These are phyloP conservation scores for Eulemur coronatus DNA, from an alignment of 2,797 vertebrate genomes.

Conservation along the genomic window DNA sequence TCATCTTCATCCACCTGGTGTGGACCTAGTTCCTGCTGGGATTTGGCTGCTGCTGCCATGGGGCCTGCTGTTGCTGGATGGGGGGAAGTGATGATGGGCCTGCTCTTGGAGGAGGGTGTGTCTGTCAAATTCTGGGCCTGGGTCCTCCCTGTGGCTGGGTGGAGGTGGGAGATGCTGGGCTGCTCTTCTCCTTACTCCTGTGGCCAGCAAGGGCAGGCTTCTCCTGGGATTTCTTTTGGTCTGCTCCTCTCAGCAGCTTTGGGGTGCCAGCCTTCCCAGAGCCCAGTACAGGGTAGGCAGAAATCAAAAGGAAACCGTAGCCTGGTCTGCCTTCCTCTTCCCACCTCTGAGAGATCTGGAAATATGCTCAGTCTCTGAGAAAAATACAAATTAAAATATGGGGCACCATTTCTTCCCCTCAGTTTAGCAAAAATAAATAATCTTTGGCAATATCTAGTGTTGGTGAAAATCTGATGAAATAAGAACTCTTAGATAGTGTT, in stretches of 20 bases:
- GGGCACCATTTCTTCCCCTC: not conserved
- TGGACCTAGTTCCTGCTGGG: not conserved
- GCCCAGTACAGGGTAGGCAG: not conserved
- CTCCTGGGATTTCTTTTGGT: too few species aligned
- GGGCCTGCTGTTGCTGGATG: not conserved
- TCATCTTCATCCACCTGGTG: not conserved
- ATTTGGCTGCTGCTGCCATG: not conserved
- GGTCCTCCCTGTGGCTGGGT: not conserved
- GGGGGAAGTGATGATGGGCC: not conserved
- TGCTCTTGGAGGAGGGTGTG: not conserved
- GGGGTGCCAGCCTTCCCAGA: not conserved
- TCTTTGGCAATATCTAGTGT: not conserved
- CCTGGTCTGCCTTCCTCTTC: not conserved
- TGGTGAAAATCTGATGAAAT: not conserved
- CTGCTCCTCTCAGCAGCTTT: not conserved
- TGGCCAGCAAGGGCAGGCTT: not conserved
- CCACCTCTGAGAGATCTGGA: not conserved
- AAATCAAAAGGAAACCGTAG: not conserved
- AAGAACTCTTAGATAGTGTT: not conserved
- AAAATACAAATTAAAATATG: not conserved
- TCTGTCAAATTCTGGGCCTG: not conserved
- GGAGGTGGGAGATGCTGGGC: not conserved
- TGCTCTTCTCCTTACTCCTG: not conserved
- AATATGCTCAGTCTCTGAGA: not conserved
- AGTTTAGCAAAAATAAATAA: not conserved